Evolutionary conservation across 2,888 invertebrate species (phyloP), one percentile per base, ranked within the genome.

Genomic region (Leucoptera coffeella): DNA sequence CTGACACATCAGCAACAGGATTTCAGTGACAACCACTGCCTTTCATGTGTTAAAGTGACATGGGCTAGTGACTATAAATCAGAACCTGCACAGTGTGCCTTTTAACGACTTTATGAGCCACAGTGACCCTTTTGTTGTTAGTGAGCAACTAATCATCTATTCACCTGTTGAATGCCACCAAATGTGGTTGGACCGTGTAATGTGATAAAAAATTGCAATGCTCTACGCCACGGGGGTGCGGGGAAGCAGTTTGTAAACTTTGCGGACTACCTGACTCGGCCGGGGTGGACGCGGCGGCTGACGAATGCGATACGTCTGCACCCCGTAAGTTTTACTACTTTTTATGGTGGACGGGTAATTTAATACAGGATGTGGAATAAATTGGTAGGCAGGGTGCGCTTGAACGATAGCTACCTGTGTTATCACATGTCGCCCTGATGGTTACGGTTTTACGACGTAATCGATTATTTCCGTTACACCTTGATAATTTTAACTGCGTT

Each of bases 191-290:
- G 47, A 55, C 62, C 57, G 59, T 67, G 62, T 60, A 67, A 65
- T 65, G 64, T 62, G 64, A 64, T 59, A 67, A 67, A 65, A 65
- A 67, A 62, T 60, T 55, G 65, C 62, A 62, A 62, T 59, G 58
- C 50, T 44, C 45, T 38, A 40, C 48, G 45, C 47, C 55, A 57
- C 34, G 30, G 29, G 33, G 34, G 39, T 40, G 46, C 38, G 51
- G 51, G 48, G 46, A 39, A 42, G 39, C 36, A 45, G 54, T 61
- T 59, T 53, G 64, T 62, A 64, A 61, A 64, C 61, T 61, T 61
- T 58, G 59, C 42, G 62, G 64, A 51, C 62, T 65, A 65, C 65
- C 65, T 67, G 61, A 53, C 52, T 46, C 47, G 50, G 47, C 22
- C 12, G 58, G 54, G 56, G 50, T 47, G 47, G 43, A 49, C 45